Evolutionary conservation across 2,888 invertebrate genomes (phyloP), one percentile per base, ranked within the genome.

Genomic region (Liopterus haemorrhoidalis): DNA sequence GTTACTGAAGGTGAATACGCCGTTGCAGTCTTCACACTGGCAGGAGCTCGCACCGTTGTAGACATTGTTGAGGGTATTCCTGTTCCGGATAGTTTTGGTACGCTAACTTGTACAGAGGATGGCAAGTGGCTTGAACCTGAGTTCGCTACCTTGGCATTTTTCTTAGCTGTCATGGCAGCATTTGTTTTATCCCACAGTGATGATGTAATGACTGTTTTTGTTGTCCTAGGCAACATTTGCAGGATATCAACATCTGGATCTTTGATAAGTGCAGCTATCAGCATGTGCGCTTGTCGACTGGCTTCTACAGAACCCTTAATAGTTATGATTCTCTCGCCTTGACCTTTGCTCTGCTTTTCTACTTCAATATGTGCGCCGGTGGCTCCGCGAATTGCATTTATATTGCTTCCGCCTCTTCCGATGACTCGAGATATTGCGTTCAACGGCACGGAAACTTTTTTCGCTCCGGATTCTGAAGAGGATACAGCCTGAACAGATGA

Each of bases 311-410:
- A 84, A 35, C 95, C 95, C 71, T 92, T 93, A 62, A 99, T 94
- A 28, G 93, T 94, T 54, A 99, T 93, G 60, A 87, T 87, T 56
- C 97, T 76, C 67, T 95, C 94, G 43, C 88, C 89, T 70, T 91
- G 92, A 4, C 90, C 87, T 70, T 93, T 92, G 64, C 85, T 85
- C 71, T 95, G 94, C 68, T 97, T 97, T 68, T 97, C 97, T 18
- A 97, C 93, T 70, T 97, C 95, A 63, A 99, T 97, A 65, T 95
- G 92, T 4, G 97, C 97, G 48, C 95, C 94, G 20, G 97, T 96
- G 40, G 92, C 88, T 45, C 91, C 90, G 47, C 97, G 78, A 64
- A 99, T 96, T 8, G 96, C 93, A 71, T 99, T 99, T 61, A 99
- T 96, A 70, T 97, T 97, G 71, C 87, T 89, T 36, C 97, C 97